A percentile compares a stretch with the other conserved stretches of the same genome.
These are phyloP conservation scores for Kryptolebias ocellatus DNA, from an alignment of 2,797 vertebrate genomes.

Conservation along the genomic window DNA sequence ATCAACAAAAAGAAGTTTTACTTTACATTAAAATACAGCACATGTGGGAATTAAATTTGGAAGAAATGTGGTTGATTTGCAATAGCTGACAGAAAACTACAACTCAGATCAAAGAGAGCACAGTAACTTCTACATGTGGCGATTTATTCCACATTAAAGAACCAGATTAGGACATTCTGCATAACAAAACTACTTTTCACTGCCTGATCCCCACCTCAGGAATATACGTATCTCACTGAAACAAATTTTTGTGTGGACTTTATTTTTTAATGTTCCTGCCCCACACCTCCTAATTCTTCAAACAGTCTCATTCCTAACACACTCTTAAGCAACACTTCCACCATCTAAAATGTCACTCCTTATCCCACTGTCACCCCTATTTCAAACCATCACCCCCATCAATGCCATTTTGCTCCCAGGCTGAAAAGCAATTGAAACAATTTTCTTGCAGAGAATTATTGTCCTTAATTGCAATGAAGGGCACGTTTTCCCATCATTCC, in stretches of 20 bases:
- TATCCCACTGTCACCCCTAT: constrained; percentile 65
- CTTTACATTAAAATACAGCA: not conserved
- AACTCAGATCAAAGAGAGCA: constrained; percentile 16
- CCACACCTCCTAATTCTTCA: constrained; percentile 34
- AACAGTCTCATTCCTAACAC: constrained; percentile 48
- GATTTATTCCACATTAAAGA: constrained; percentile 29
- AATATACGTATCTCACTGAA: constrained; percentile 33
- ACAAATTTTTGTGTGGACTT: constrained; percentile 14
- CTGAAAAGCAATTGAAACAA: constrained; percentile 84
- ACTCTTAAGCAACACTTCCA: constrained; percentile 60
- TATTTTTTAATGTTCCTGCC: constrained; percentile 33
- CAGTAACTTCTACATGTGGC: constrained; percentile 15
- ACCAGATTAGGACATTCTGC: constrained; percentile 23
- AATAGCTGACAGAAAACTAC: constrained; percentile 20
- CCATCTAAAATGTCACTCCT: constrained; percentile 70
- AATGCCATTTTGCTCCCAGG: constrained; percentile 78
- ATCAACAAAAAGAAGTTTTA: too few species aligned
- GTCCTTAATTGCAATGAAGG: constrained; percentile 83
- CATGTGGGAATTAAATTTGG: constrained; percentile 10
- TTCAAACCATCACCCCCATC: constrained; percentile 80
- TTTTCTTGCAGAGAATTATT: constrained; percentile 82
- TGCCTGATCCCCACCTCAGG: constrained; percentile 35
- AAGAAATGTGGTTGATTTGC: constrained; percentile 8
- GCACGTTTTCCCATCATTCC: constrained; percentile 77
- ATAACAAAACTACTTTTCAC: constrained; percentile 16